These are phyloP conservation scores for Drosophila carrolli DNA, from an alignment of 1,140 invertebrate genomes.

Conservation along the genomic window DNA sequence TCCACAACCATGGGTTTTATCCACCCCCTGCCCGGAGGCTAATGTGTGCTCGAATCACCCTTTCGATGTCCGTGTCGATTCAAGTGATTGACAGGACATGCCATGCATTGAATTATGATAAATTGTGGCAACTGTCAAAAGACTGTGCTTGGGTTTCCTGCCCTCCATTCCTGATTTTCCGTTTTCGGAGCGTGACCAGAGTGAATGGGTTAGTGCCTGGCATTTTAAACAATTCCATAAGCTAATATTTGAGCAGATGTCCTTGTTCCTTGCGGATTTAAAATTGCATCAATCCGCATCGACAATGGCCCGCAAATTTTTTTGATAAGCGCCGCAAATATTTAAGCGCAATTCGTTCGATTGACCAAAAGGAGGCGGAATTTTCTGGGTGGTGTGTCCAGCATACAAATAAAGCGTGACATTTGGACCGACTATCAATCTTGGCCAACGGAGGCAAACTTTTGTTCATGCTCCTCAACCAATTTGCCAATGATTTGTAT, in stretches of 20 bases:
- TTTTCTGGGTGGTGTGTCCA: slow-evolving; percentile 18
- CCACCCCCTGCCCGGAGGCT: slow-evolving; percentile 29
- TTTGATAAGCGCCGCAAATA: slow-evolving; percentile 52
- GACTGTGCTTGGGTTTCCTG: slow-evolving; percentile 42
- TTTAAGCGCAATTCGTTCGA: slow-evolving; percentile 61
- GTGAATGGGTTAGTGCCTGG: slow-evolving; percentile 58
- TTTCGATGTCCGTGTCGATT: slow-evolving; percentile 50
- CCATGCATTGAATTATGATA: slow-evolving; percentile 83
- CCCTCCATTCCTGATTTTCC: slow-evolving; percentile 7
- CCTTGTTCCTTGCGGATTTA: slow-evolving; percentile 55
- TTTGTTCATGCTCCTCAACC: slow-evolving; percentile 42
- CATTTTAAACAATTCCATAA: slow-evolving; percentile 80
- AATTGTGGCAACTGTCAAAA: slow-evolving; percentile 83
- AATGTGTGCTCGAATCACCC: slow-evolving; percentile 65
- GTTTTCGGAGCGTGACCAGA: slow-evolving; percentile 57
- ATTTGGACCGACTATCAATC: slow-evolving; percentile 64
- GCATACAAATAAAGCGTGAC: slow-evolving; percentile 68
- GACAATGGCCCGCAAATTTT: slow-evolving; percentile 72
- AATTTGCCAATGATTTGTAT: slow-evolving; percentile 67
- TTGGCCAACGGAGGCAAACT: slow-evolving; percentile 49
- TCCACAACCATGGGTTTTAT: slow-evolving; percentile 21
- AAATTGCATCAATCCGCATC: slow-evolving; percentile 61
- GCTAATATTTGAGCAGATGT: slow-evolving; percentile 81
- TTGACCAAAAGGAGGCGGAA: slow-evolving; percentile 6
- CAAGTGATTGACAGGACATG: slow-evolving; percentile 76